Evolutionary conservation across 1,140 invertebrate genomes (phyloP).

Genomic region (Macrocentrus cingulum): DNA sequence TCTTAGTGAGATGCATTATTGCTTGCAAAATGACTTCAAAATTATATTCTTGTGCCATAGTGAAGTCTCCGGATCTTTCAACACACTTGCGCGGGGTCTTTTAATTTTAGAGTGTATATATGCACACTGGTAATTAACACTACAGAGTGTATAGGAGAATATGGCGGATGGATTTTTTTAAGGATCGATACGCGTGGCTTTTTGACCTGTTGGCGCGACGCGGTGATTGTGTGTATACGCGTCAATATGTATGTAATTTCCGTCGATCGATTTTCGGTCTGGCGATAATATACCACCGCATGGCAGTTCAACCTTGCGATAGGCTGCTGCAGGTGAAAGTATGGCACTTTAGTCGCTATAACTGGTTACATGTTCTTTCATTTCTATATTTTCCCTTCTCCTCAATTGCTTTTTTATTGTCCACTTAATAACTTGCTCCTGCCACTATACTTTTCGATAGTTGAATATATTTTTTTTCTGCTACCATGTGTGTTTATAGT

Average conservation of each 20-base stretch:
- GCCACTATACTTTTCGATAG: no score
- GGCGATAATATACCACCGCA: constrained; percentile 12
- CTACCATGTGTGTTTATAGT: no score
- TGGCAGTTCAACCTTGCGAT: constrained; percentile 21
- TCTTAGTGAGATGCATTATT: no score
- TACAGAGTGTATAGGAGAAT: not conserved
- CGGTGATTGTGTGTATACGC: not conserved
- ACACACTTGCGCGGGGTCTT: not conserved
- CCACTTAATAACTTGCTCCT: no score
- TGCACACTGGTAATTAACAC: constrained; percentile 3
- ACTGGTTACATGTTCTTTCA: constrained; percentile 6
- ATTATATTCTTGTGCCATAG: no score
- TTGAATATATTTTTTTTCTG: no score
- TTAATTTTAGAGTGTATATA: not conserved
- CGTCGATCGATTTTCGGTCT: constrained; percentile 23
- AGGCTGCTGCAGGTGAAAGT: constrained; percentile 15
- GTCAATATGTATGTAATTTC: constrained; percentile 13
- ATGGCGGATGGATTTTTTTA: not conserved
- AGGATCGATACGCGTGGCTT: constrained; percentile 2
- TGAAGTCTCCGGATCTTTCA: not conserved
- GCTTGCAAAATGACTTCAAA: no score
- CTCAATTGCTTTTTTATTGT: not conserved
- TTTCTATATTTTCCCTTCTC: not conserved
- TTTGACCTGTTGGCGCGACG: no score
- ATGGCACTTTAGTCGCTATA: not conserved